Conservation (phyloP, 2,888 invertebrate genomes). For the Agriopis leucophaearia region DNA sequence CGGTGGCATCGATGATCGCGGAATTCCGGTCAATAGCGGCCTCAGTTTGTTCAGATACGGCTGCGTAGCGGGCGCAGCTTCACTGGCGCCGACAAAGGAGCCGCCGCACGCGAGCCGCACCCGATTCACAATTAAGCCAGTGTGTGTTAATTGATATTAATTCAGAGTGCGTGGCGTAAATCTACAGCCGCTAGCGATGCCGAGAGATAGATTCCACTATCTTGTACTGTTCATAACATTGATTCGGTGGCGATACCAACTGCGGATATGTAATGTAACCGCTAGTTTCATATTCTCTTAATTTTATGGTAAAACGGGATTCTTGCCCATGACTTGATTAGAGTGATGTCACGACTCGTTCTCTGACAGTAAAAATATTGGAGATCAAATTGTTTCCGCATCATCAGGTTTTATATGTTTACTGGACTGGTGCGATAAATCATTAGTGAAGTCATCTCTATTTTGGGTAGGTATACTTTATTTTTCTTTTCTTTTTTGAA, state of each 20-base stretch:
- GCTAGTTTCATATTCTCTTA: background rate
- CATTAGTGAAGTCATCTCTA: constrained; percentile 19
- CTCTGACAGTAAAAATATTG: constrained; percentile 30
- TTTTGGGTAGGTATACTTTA: no score
- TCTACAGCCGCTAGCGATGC: constrained; percentile 49
- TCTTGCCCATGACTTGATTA: constrained; percentile 23
- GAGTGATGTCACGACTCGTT: constrained; percentile 38
- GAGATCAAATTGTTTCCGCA: constrained; percentile 42
- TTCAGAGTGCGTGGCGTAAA: constrained; percentile 77
- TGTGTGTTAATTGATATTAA: constrained; percentile 86
- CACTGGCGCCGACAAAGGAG: constrained; percentile 78
- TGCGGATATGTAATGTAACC: constrained; percentile 8
- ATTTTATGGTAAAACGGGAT: constrained; percentile 20
- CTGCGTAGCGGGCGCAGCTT: constrained; percentile 71
- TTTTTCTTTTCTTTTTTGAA: background rate
- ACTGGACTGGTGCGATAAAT: background rate
- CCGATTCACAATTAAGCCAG: constrained; percentile 85
- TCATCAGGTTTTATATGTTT: constrained; percentile 31
- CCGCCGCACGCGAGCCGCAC: constrained; percentile 84
- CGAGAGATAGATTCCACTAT: constrained; percentile 17
- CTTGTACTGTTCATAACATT: constrained; percentile 12
- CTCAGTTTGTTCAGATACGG: constrained; percentile 43
- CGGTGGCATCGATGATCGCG: constrained; percentile 39
- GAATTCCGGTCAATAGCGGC: constrained; percentile 39
- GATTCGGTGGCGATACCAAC: background rate